These are phyloP conservation scores for Ptychadena robeensis DNA, from an alignment of 2,797 vertebrate genomes.

Conservation along the genomic window DNA sequence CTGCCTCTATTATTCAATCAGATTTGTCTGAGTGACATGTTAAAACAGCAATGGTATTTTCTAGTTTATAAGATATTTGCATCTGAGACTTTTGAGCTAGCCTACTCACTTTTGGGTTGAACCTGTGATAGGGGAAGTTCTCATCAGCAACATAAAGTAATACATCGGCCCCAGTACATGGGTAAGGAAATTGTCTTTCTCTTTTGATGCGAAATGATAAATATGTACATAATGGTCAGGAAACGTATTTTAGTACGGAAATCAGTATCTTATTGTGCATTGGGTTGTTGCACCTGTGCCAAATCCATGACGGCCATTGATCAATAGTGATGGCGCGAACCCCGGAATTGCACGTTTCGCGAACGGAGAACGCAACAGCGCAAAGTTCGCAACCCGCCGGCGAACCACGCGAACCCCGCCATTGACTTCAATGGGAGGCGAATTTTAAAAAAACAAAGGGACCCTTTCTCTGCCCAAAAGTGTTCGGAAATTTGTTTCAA, in stretches of 20 bases:
- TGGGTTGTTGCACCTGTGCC: background rate
- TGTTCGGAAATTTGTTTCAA: no score
- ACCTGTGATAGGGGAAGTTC: background rate
- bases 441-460: no score
- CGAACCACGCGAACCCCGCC: no score
- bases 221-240: background rate
- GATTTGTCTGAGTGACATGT: background rate
- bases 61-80: background rate
- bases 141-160: background rate
- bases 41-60: background rate
- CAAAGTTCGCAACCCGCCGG: no score
- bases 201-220: background rate
- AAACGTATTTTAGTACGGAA: background rate
- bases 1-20: background rate
- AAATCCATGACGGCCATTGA: background rate
- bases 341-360: no score
- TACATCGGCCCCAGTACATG: background rate
- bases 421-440: no score
- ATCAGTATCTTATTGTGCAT: background rate
- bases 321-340: no score
- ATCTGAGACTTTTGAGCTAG: background rate
- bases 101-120: background rate
- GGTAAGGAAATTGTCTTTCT: background rate
- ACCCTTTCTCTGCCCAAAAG: no score
- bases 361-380: no score